Percentiles rank a stretch among this genome's conserved stretches.
Evolutionary conservation across 2,888 invertebrate species (phyloP).

Genomic region (Deilephila elpenor): DNA sequence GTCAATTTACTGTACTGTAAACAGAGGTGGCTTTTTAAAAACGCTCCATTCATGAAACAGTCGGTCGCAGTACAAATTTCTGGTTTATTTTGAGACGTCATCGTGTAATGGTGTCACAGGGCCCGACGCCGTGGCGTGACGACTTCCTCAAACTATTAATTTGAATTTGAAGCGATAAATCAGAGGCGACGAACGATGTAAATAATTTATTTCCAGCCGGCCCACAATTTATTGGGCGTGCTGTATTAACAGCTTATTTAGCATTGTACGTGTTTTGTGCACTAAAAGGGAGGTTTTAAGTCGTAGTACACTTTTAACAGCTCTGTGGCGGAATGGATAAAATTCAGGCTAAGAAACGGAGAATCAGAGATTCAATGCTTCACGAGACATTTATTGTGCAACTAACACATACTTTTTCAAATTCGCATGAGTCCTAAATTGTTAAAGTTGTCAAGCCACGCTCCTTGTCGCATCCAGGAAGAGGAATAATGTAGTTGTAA

Average conservation of each 20-base stretch:
- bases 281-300: background rate
- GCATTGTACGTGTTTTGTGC: background rate
- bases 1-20: conserved; percentile 24
- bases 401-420: too few species aligned
- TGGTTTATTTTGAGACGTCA: conserved; percentile 57
- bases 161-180: conserved; percentile 62
- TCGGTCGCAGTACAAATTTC: conserved; percentile 35
- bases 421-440: too few species aligned
- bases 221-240: conserved; percentile 61
- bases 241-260: conserved; percentile 44
- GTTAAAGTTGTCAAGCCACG: too few species aligned
- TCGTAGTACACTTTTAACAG: background rate
- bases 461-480: too few species aligned
- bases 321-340: too few species aligned
- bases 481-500: too few species aligned
- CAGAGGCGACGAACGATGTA: conserved; percentile 60
- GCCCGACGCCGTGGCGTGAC: conserved; percentile 43
- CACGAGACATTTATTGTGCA: too few species aligned
- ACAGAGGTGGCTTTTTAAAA: conserved; percentile 22
- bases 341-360: too few species aligned
- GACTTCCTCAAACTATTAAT: conserved; percentile 74
- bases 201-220: conserved; percentile 65
- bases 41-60: conserved; percentile 19
- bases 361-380: too few species aligned
- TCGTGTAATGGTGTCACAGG: conserved; percentile 47